Conservation (phyloP, 2,888 invertebrate genomes). For the Pristionchus exspectatus region DNA sequence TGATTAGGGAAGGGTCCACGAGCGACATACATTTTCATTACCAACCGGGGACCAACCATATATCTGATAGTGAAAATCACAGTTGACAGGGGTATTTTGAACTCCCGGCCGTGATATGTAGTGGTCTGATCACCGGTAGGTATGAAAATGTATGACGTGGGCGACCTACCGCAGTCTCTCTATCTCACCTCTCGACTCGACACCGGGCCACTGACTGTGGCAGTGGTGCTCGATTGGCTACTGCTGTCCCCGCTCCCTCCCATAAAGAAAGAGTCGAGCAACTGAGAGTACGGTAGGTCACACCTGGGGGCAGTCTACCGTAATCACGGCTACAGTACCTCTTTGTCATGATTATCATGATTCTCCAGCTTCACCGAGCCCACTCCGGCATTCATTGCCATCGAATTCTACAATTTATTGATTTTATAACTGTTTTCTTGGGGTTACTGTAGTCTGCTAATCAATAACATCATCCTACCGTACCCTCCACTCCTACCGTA, state of each 20-base stretch:
- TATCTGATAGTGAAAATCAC: too few relatives aligned
- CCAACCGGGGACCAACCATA: too few relatives aligned
- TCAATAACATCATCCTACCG: background rate
- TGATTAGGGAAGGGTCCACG: background rate
- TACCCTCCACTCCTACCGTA: background rate
- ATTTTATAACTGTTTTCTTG: background rate
- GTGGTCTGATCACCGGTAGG: background rate
- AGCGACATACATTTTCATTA: too few relatives aligned
- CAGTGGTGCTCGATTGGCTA: background rate
- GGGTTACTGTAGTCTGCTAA: background rate
- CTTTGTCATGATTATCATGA: background rate
- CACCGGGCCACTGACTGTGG: background rate
- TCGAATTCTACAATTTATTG: background rate
- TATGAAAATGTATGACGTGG: background rate
- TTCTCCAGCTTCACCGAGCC: conserved; percentile 15
- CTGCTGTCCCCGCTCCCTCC: background rate
- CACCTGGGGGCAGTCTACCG: background rate
- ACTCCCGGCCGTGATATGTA: too few relatives aligned
- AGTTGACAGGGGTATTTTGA: too few relatives aligned
- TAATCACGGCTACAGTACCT: background rate
- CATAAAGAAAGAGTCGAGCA: conserved; percentile 11
- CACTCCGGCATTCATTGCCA: background rate
- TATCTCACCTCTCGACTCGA: background rate
- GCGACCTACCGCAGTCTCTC: background rate
- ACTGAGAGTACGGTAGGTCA: background rate